These are phyloP conservation scores for Aphaenogaster floridana DNA, from an alignment of 1,140 invertebrate genomes.

Conservation along the genomic window DNA sequence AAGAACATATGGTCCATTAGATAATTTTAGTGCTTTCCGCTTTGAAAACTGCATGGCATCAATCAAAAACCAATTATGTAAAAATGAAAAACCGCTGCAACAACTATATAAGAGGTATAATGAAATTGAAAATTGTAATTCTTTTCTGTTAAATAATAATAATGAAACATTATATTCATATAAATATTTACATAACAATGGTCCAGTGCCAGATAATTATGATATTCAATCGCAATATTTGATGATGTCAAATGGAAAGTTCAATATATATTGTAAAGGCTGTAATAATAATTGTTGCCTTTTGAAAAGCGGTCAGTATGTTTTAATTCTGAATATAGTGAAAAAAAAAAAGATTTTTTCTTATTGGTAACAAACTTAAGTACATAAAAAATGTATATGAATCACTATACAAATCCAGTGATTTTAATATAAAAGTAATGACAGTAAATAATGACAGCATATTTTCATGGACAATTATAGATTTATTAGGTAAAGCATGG, in stretches of 20 bases:
- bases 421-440: background rate
- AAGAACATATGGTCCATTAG: background rate
- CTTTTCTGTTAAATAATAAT: background rate
- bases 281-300: too few species aligned
- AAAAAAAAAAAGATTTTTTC: too few species aligned
- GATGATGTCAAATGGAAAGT: too few species aligned
- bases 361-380: too few species aligned
- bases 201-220: background rate
- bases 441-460: background rate
- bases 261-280: too few species aligned
- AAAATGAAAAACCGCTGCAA: background rate
- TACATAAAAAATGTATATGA: too few species aligned
- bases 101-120: background rate
- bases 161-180: background rate
- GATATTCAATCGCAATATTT: slow-evolving; percentile 23
- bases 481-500: slow-evolving; percentile 6
- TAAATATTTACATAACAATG: background rate
- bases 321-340: too few species aligned
- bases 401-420: too few species aligned
- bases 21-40: background rate
- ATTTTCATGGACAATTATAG: slow-evolving; percentile 10
- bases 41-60: slow-evolving; percentile 5
- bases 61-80: background rate
- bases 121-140: background rate
- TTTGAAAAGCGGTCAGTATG: too few species aligned